Conservation (phyloP, 1,140 invertebrate species). For the Caenorhabditis elegans region WBcel235 BX284602.5:9745501-9746000, state of each 20-base stretch:
- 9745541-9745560: constrained; percentile 41
- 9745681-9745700: constrained; percentile 37
- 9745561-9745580: constrained; percentile 35
- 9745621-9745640: not conserved
- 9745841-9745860: too few species aligned
- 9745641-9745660: not conserved
- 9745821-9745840: too few species aligned
- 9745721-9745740: constrained; percentile 35
- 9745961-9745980: constrained; percentile 32
- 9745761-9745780: constrained; percentile 17
- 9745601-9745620: constrained; percentile 47
- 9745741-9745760: constrained; percentile 36
- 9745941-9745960: constrained; percentile 36
- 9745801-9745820: too few species aligned
- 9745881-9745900: too few species aligned
- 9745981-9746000: constrained; percentile 39
- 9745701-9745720: constrained; percentile 25
- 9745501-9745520: constrained; percentile 52
- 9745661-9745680: constrained; percentile 37
- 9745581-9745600: constrained; percentile 43
- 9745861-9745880: too few species aligned
- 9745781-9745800: not conserved
- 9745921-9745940: constrained; percentile 17
- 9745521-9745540: constrained; percentile 46
- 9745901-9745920: constrained; percentile 16